Evolutionary conservation across 1,140 invertebrate genomes (phyloP), one percentile per base, ranked within the genome.

Genomic region (Drosophila ficusphila): DNA sequence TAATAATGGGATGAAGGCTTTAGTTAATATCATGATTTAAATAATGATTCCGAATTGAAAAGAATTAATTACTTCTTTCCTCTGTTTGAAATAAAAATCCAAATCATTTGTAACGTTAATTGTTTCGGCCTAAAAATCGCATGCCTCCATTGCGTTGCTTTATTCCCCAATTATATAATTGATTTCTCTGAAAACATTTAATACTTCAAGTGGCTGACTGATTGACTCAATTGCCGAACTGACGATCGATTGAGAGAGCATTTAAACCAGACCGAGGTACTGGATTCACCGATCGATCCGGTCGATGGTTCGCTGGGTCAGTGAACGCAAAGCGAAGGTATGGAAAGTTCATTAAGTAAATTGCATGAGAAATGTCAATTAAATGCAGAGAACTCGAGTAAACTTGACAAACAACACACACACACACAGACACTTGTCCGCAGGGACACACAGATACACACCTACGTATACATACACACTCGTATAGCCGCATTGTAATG

Each of bases 301-400:
- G 23, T 38, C 12, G 14, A 18, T 18, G 9, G 9, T 29, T 75
- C 18, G 62, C 39, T 65, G 65, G 79, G 79, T 81, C 81, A 86
- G 53, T 86, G 81, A 86, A 86, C 81, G 81, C 53, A 16, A 18
- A 47, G 16, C 52, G 27, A 48, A 47, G 19, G 19, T 42, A 42
- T 42, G 19, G 69, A 53, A 67, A 76, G 53, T 81, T 81, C 76
- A 79, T 85, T 67, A 86, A 76, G 49, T 65, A 69, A 64, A 79
- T 79, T 73, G 81, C 68, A 86, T 53, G 54, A 68, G 71, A 81
- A 71, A 76, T 67, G 76, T 16, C 82, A 86, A 76, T 88, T 88
- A 70, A 64, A 69, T 73, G 67, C 61, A 44, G 34, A 44, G 51
- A 78, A 83, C 57, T 53, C 58, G 52, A 5, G 25, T 16, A 68